Base-by-base conservation (phyloP, 2,888 invertebrate species). In the Lordiphosa andalusiaca region DNA sequence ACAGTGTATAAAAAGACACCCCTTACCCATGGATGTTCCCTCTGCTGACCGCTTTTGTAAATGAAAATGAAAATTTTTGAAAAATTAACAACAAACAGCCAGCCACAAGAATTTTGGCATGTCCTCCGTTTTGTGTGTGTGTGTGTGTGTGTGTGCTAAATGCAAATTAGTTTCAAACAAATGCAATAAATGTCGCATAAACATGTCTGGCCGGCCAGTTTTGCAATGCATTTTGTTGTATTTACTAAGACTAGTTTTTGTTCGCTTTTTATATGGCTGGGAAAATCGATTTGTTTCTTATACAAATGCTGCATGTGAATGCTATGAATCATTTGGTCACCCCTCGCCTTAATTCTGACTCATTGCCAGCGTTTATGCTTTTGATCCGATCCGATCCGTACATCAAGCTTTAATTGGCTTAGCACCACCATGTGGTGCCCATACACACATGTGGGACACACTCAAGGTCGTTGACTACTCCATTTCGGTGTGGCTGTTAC, bases 321-420 rank as follows among this genome's bases (percentile, higher is more conserved):
- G 41, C 9, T 59, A 65, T 78, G 76, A 78, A 52, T 66, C 66
- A 69, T 30, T 30, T 62, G 46, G 30, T 33, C 53, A 54, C 59
- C 51, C 46, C 59, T 59, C 21, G 16, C 37, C 13, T 49, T 64
- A 66, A 64, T 64, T 66, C 64, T 75, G 76, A 76, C 72, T 76
- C 81, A 76, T 80, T 76, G 76, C 76, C 81, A 80, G 51, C 30
- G 51, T 53, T 48, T 36, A 12, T 52, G 68, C 67, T 64, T 71
- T 44, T 36, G 39, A 30, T 30, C 30, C 30, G 30, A 30, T 42
- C 25, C 44, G 16, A 21, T 35, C 41, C 13, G 40, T 25, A 12
- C 36, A 47, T 37, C 35, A 16, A 47, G 47, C 21, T 35, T 36
- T 47, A 47, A 47, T 44, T 47, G 47, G 23, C 35, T 37, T 37